A percentile compares a stretch with the other conserved stretches of the same genome.
These are phyloP conservation scores for Epinotia demarniana DNA, from an alignment of 2,888 invertebrate species.

Conservation along the genomic window DNA sequence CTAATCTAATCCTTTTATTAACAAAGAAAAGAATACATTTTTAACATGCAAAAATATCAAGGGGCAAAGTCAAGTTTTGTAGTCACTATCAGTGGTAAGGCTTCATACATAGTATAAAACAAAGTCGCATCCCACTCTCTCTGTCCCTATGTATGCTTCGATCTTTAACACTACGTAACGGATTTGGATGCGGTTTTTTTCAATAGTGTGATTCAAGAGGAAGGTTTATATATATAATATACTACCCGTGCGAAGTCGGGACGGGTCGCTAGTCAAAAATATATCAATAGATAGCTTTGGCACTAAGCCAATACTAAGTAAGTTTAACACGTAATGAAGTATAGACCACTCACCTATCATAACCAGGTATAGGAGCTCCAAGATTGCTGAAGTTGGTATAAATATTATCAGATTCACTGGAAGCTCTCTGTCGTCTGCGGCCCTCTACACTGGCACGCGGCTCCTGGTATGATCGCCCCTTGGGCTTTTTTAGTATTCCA, in stretches of 20 bases:
- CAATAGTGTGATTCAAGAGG: no score
- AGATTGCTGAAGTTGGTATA: constrained; percentile 64
- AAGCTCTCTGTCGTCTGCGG: constrained; percentile 76
- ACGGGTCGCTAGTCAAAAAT: no score
- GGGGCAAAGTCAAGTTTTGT: not conserved
- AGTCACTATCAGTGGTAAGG: not conserved
- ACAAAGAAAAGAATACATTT: not conserved
- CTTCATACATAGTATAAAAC: no score
- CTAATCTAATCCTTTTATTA: not conserved
- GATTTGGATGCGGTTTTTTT: no score
- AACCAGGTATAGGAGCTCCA: constrained; percentile 67
- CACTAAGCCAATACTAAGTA: not conserved
- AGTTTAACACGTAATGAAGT: not conserved
- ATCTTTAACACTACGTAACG: no score
- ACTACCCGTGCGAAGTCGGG: no score
- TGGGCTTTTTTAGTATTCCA: constrained; percentile 75
- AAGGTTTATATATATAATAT: no score
- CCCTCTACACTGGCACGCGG: constrained; percentile 66
- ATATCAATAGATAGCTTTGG: not conserved
- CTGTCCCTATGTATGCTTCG: no score
- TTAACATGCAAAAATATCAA: not conserved
- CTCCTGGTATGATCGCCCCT: constrained; percentile 67
- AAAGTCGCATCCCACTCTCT: no score
- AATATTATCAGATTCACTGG: constrained; percentile 80
- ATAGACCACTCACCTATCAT: constrained; percentile 67